These are phyloP conservation scores for Ctenosaura bakeri DNA, from an alignment of 2,797 vertebrate species.

Conservation along the genomic window DNA sequence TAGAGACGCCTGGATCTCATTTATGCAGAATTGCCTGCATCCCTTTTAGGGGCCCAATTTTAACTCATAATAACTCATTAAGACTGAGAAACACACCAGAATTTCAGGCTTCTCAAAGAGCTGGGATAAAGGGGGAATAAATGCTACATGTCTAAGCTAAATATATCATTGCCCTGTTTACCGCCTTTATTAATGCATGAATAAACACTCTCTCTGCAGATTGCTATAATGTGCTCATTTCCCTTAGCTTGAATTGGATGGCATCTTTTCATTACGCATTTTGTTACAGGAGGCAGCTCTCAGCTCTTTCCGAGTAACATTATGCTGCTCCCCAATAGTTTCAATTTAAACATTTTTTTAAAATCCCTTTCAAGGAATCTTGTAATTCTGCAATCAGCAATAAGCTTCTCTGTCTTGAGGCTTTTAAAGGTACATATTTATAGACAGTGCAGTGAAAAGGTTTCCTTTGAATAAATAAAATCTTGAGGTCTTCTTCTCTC, in stretches of 20 bases:
- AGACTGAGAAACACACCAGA: background rate
- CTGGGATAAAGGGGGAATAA: slow-evolving; percentile 33
- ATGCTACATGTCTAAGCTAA: slow-evolving; percentile 54
- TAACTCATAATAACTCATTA: background rate
- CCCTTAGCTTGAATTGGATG: slow-evolving; percentile 38
- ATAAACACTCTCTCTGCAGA: slow-evolving; percentile 37
- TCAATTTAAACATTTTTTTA: slow-evolving; percentile 59
- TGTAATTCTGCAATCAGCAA: slow-evolving; percentile 67
- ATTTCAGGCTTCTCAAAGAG: slow-evolving; percentile 36
- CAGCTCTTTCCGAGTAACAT: background rate
- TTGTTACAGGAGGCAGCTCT: slow-evolving; percentile 4
- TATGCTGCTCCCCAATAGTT: background rate
- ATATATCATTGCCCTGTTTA: slow-evolving; percentile 41
- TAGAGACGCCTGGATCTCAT: background rate
- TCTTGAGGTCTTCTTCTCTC: slow-evolving; percentile 26
- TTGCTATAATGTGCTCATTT: slow-evolving; percentile 1
- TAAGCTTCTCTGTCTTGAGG: slow-evolving; percentile 57
- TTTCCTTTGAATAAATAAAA: slow-evolving; percentile 60
- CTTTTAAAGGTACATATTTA: slow-evolving; percentile 76
- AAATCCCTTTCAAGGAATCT: slow-evolving; percentile 42
- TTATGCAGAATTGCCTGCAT: background rate
- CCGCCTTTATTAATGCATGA: slow-evolving; percentile 46
- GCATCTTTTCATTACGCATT: slow-evolving; percentile 23
- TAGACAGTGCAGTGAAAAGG: slow-evolving; percentile 52
- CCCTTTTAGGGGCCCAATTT: background rate